Evolutionary conservation across 2,797 vertebrate species (phyloP).

Genomic region (Acrossocheilus fasciatus): DNA sequence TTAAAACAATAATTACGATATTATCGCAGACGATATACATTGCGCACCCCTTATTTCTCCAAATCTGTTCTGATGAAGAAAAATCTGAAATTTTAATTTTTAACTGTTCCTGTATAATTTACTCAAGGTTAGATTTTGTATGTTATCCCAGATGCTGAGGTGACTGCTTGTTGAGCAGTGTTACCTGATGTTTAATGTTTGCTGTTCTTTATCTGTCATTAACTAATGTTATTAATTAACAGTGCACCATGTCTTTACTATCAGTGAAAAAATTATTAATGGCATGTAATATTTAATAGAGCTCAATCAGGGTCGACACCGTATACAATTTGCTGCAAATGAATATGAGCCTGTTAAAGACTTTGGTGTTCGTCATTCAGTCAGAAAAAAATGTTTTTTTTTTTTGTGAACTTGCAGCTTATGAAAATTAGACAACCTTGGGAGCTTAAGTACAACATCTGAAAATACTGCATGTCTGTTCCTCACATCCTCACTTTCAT

Average conservation of each 20-base stretch:
- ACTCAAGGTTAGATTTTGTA: background rate
- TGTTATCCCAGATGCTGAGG: background rate
- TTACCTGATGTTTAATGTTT: background rate
- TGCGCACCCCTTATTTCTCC: no score
- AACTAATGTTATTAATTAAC: constrained; percentile 6
- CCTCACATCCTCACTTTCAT: background rate
- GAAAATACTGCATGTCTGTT: background rate
- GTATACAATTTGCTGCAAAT: background rate
- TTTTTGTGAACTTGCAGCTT: background rate
- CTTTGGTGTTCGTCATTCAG: background rate
- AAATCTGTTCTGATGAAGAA: background rate
- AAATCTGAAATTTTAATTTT: no score
- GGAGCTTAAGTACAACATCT: background rate
- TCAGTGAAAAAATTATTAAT: constrained; percentile 27
- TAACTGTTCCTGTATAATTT: background rate
- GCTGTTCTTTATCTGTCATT: background rate
- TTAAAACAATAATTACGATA: no score
- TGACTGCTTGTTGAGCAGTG: background rate
- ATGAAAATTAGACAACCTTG: background rate
- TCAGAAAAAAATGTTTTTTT: background rate
- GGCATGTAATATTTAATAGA: constrained; percentile 8
- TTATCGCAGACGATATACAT: no score
- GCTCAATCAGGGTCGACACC: background rate
- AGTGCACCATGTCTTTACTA: background rate
- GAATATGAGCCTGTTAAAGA: background rate